Base-by-base conservation (phyloP, 2,888 invertebrate species). In the Campoplex capitator region DNA sequence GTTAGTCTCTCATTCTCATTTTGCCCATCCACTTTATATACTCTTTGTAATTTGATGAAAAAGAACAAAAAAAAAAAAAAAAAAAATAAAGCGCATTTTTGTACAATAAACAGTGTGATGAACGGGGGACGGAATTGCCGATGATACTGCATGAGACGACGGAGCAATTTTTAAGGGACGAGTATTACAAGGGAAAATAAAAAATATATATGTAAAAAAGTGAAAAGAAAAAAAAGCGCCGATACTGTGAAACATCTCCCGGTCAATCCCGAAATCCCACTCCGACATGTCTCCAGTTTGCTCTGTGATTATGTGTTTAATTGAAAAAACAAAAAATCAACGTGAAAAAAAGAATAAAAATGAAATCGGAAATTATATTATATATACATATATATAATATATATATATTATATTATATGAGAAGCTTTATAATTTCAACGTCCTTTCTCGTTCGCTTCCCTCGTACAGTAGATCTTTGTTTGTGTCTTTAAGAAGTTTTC, bases 221-320 rank as follows among this genome's bases (percentile, higher is more conserved):
- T 87, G 35, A 78, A 65, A 68, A 79, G 86, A 81, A 86, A 87
- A 85, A 89, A 85, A 89, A 91, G 58, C 91, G 90, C 1, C 45
- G 45, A 45, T 45, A 45, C 45, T 45, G 45, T 45, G 91, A 92
- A 73, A 65, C 88, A 91, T 93, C 91, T 91, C 91, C 92, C 90
- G 89, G 77, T 56, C 74, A 84, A 81, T 18, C 48, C 74, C 82
- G 13, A 71, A 83, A 54, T 48, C 77, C 78, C 65, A 32, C 91
- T 91, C 90, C 90, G 91, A 93, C 88, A 92, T 93, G 93, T 94
- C 93, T 94, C 93, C 93, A 93, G 93, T 92, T 93, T 93, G 92
- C 92, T 94, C 93, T 94, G 93, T 93, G 94, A 94, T 93, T 94
- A 91, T 93, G 93, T 93, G 93, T 93, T 93, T 93, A 92, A 93